These are phyloP conservation scores for Melanotaenia duboulayi DNA, from an alignment of 2,113 vertebrate genomes.

Conservation along the genomic window DNA sequence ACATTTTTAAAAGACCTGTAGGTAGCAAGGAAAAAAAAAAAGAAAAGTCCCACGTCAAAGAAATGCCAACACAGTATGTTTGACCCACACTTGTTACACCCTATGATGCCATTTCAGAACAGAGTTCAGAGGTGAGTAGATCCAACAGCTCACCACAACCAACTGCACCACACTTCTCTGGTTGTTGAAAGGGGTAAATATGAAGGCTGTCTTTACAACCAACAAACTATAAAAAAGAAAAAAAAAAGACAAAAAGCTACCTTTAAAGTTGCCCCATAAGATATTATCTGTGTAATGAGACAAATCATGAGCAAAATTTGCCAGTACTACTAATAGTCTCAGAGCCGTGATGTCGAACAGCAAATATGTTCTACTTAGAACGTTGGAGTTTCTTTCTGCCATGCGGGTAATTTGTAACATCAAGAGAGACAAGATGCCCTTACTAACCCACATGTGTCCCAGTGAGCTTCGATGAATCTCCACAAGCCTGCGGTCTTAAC, in stretches of 20 bases:
- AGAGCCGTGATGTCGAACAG: no score
- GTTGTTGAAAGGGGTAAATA: neutral
- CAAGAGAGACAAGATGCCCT: constrained; percentile 2
- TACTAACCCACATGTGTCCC: constrained; percentile 7
- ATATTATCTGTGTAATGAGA: no score
- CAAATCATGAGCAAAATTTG: no score
- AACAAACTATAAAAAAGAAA: neutral
- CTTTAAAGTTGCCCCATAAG: neutral
- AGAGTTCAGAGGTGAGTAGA: neutral
- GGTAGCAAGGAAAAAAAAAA: neutral
- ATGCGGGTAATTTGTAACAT: neutral
- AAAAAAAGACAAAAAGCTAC: neutral
- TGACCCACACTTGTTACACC: neutral
- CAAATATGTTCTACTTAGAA: no score
- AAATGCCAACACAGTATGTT: neutral
- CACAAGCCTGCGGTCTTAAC: neutral
- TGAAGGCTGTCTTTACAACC: neutral
- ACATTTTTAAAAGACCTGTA: neutral
- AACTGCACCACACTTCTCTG: no score
- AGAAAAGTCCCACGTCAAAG: neutral
- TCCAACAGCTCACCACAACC: neutral
- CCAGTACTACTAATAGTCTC: no score
- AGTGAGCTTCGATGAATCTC: neutral
- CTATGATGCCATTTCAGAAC: neutral
- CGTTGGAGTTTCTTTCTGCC: neutral